Base-by-base conservation (phyloP, 2,797 vertebrate species). In the Helarctos malayanus region DNA sequence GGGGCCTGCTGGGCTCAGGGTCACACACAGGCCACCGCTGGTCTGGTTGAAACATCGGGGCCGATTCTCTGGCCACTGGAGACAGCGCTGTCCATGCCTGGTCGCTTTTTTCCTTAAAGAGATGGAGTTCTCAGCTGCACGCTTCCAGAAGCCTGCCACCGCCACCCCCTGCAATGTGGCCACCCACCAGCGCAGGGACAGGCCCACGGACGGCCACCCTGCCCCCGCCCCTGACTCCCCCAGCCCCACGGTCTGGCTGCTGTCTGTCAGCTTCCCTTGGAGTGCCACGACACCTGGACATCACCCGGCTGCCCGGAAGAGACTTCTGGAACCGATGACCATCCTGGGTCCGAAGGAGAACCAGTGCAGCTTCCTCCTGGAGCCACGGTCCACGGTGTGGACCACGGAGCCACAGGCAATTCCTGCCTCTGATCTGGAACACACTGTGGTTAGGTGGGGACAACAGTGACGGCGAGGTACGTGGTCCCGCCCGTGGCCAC, bases 21-120 rank as follows among this genome's bases (percentile, higher is more conserved):
- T 9, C 16, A 54, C 68, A 23, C 8, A 1, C 1, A 6, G 54
- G 29, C 23, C 25, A 14, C 38, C 7, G 27, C 35, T 14, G 52
- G 65, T 7, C 6, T 29, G 21, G 27, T 3, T 16, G 68, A 25
- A 69, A 38, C 68, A 6, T 25, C 1, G 12, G 38, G 38, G 38
- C 12, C 38, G 15, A 15, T 11, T 29, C 41, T 73, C 38, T 41
- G 71, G 41, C 71, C 71, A 14, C 71, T 1, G 15, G 61, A 52
- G 61, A 5, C 0, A 0, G 32, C 0, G 2, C 61, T n/a, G 21
- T 61, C 23, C 6, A 23, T 7, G 9, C 83, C 49, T 0, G 2
- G n/a, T 38, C 47, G 38, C 61, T 32, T 29, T 32, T 27, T 63
- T 32, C 61, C 61, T 63, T 63, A 32, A 63, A 63, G 61, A 32